Conservation (phyloP, 2,113 vertebrate genomes). For the Micromys minutus region DNA sequence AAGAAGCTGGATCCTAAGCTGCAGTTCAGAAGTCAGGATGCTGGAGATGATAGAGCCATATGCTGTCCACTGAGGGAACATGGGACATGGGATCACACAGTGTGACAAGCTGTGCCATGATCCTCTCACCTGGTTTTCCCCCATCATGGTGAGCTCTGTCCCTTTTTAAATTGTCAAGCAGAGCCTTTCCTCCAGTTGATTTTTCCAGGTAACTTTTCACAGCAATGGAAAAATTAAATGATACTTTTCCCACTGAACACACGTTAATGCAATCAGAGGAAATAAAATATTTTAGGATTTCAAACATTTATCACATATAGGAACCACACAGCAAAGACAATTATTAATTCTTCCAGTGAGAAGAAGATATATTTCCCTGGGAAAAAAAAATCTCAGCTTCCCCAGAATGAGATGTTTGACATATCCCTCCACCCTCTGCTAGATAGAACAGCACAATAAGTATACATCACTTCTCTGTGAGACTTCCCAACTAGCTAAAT, state of each 20-base stretch:
- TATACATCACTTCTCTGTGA: background rate
- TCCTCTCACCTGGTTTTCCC: background rate
- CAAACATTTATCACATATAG: background rate
- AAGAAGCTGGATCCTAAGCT: background rate
- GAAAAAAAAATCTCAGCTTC: background rate
- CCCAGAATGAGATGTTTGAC: background rate
- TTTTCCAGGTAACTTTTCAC: background rate
- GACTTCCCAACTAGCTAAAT: background rate
- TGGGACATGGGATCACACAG: too few relatives aligned
- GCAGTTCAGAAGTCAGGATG: background rate
- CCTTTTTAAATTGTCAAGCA: background rate
- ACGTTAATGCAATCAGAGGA: background rate
- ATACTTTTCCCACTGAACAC: background rate
- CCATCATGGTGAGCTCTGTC: background rate
- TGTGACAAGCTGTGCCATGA: background rate
- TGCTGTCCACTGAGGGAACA: background rate
- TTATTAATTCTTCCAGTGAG: background rate
- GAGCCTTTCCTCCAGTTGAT: background rate
- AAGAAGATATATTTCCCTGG: background rate
- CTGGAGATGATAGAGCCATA: too few relatives aligned
- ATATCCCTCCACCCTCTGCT: background rate
- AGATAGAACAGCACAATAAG: background rate
- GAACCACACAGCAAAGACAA: background rate
- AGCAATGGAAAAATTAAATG: background rate
- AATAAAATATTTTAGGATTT: background rate